Base-by-base conservation (phyloP, 2,113 vertebrate species). In the Chloebia gouldiae region DNA sequence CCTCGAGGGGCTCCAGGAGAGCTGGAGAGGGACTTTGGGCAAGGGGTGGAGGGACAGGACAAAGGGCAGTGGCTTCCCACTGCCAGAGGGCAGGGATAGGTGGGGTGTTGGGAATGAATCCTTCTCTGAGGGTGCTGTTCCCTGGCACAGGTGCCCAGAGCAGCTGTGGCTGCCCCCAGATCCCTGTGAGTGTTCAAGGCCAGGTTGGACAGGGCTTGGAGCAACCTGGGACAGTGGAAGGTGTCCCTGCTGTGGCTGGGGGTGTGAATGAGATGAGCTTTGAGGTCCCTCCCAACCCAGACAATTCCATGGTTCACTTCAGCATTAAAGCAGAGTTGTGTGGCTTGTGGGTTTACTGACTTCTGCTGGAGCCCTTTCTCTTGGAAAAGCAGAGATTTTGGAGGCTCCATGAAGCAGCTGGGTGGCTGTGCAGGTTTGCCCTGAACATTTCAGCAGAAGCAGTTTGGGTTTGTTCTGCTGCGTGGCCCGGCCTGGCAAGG, bases 401-500 rank as follows among this genome's bases (percentile, higher is more conserved):
- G 60, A 23, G 37, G 35, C 14, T 65, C 45, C 4, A 0, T 15
- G 6, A 22, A 22, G 64, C 35, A 51, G 20, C 56, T 54, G 76
- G 11, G n/a, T 83, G 77, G 6, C 57, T 80, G 53, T 42, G 53
- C 0, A 1, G 35, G 21, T 28, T 66, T 30, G 56, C 35, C 27
- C 0, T 0, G 15, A 10, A 40, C 0, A 0, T 44, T 64, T 70
- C 40, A 9, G 1, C 37, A 0, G 6, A 16, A 39, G 60, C 3
- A 0, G 11, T 27, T 19, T 20, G 83, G 54, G 28, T 40, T 80
- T 57, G 42, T 23, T 45, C 25, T n/a, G 28, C 22, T 16, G 15
- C 0, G 3, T n/a, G 37, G 31, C 37, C 50, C 4, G 0, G 42
- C 15, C 72, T 27, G 21, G 51, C 22, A 11, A 30, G 2, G 13